Conservation (phyloP, 2,113 vertebrate species). For the Nerophis lumbriciformis region DNA sequence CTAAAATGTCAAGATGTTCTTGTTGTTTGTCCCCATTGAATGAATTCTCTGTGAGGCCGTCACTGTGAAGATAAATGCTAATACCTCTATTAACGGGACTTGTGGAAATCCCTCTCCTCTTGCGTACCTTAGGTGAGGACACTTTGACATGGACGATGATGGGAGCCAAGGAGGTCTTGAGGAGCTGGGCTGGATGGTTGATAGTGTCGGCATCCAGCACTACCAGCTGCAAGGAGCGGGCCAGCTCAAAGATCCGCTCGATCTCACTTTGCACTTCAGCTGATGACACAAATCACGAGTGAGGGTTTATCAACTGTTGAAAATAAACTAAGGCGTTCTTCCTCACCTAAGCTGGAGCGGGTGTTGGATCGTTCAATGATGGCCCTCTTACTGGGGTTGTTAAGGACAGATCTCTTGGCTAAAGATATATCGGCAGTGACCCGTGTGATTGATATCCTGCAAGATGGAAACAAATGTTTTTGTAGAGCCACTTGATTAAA, state of each 20-base stretch:
- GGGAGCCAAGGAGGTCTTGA: slow-evolving; percentile 92
- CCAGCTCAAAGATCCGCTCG: slow-evolving; percentile 93
- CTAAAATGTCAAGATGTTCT: slow-evolving; percentile 10
- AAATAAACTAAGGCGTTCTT: too few relatives aligned
- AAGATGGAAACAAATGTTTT: neutral
- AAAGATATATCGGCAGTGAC: slow-evolving; percentile 93
- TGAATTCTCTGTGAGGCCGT: slow-evolving; percentile 5
- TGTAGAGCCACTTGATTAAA: neutral
- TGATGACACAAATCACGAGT: slow-evolving; percentile 36
- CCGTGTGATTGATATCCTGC: slow-evolving; percentile 92
- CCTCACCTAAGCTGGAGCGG: slow-evolving; percentile 90
- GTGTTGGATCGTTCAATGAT: slow-evolving; percentile 95
- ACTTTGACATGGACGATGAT: slow-evolving; percentile 97
- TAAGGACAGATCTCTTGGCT: slow-evolving; percentile 92
- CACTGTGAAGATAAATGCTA: neutral
- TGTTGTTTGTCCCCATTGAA: slow-evolving; percentile 18
- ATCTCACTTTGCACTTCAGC: slow-evolving; percentile 97
- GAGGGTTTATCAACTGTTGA: neutral
- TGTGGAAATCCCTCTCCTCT: neutral
- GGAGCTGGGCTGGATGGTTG: slow-evolving; percentile 91
- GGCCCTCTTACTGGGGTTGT: slow-evolving; percentile 94
- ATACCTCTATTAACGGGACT: neutral
- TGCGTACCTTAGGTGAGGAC: slow-evolving; percentile 87
- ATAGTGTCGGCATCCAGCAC: slow-evolving; percentile 94
- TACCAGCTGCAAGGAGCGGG: slow-evolving; percentile 90